A percentile compares a stretch with the other conserved stretches of the same genome.
phyloP scores from a whole-genome alignment of 2,888 invertebrate genomes.

The Diabrotica balteata region DNA sequence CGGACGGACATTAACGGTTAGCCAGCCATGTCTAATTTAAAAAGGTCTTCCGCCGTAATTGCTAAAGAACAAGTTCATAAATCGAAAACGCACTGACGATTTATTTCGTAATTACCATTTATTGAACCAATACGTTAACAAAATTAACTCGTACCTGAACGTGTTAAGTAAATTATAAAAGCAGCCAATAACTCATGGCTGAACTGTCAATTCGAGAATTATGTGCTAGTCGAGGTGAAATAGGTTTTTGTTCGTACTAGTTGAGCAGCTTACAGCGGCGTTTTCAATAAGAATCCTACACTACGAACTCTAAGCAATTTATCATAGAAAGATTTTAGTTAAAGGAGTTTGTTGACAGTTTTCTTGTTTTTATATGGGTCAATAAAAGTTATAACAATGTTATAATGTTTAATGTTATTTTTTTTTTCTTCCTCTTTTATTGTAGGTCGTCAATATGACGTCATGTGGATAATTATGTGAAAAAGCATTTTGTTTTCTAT shows the following conservation, averaged over 20 bases:
- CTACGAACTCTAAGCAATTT: no score
- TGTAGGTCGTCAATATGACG: no score
- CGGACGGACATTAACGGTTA: conserved; percentile 11
- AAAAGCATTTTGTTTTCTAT: no score
- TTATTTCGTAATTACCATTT: conserved; percentile 40
- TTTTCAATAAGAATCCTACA: conserved; percentile 6
- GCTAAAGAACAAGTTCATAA: conserved; percentile 34
- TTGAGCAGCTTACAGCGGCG: not conserved
- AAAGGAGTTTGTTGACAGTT: not conserved
- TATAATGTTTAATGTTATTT: no score
- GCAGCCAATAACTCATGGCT: conserved; percentile 32
- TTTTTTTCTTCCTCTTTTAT: no score
- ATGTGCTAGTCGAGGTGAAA: conserved; percentile 25
- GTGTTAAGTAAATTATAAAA: conserved; percentile 41
- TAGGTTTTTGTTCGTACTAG: not conserved
- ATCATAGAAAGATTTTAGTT: no score
- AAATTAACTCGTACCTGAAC: conserved; percentile 39
- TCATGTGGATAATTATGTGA: no score
- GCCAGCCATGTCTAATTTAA: conserved; percentile 28
- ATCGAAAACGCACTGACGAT: conserved; percentile 36
- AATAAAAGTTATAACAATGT: no score
- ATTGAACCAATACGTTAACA: conserved; percentile 39
- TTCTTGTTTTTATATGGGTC: not conserved
- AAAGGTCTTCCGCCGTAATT: conserved; percentile 33
- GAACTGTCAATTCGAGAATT: conserved; percentile 37